These are phyloP conservation scores for Sebastes vulpes DNA, from an alignment of 2,797 vertebrate genomes.

Conservation along the genomic window DNA sequence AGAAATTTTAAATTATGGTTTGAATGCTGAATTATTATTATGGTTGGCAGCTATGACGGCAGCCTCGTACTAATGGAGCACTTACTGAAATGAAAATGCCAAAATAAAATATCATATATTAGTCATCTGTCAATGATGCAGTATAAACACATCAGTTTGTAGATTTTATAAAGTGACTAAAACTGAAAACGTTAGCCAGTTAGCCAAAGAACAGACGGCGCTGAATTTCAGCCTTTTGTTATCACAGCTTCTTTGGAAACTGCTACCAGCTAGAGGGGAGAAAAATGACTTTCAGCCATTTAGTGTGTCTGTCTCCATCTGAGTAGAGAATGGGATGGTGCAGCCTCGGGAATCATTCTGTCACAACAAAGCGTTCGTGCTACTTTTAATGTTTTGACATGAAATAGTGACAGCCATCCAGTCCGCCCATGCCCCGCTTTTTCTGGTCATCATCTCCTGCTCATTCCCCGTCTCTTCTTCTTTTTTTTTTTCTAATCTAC, in stretches of 20 bases:
- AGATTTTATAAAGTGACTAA: conserved; percentile 18
- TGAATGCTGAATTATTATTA: conserved; percentile 45
- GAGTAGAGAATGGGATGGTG: conserved; percentile 46
- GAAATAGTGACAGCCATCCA: conserved; percentile 40
- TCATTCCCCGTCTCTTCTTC: neutral
- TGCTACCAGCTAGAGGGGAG: conserved; percentile 37
- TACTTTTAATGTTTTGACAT: conserved; percentile 69
- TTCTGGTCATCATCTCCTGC: conserved; percentile 39
- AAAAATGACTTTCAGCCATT: conserved; percentile 61
- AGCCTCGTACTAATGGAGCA: conserved; percentile 57
- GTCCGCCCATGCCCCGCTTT: conserved; percentile 10
- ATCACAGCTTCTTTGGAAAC: conserved; percentile 45
- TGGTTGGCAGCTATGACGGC: conserved; percentile 20
- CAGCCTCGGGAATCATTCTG: conserved; percentile 63
- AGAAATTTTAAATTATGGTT: conserved; percentile 19
- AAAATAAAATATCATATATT: conserved; percentile 53
- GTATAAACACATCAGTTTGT: conserved; percentile 26
- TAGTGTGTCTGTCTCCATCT: conserved; percentile 58
- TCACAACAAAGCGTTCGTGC: conserved; percentile 67
- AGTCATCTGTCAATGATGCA: conserved; percentile 47
- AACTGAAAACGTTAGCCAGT: neutral
- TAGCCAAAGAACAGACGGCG: conserved; percentile 28
- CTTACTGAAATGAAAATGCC: conserved; percentile 64
- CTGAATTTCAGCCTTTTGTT: conserved; percentile 46
- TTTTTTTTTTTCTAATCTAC: conserved; percentile 11